These are phyloP conservation scores for Neotoma lepida DNA, from an alignment of 2,113 vertebrate species.

Conservation along the genomic window DNA sequence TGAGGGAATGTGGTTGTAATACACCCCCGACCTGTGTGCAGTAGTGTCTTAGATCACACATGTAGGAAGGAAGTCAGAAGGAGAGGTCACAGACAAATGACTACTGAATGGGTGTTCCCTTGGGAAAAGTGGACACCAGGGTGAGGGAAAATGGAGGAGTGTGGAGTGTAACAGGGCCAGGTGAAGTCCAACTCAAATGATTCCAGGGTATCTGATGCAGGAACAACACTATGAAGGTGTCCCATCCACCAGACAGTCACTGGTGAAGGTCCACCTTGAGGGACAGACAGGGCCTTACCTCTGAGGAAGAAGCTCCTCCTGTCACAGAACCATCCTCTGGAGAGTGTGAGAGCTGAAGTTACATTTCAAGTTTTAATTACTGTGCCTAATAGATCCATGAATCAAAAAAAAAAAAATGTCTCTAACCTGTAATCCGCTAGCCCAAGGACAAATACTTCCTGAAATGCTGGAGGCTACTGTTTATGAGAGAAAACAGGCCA, in stretches of 20 bases:
- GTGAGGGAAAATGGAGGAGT: no score
- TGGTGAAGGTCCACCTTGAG: background rate
- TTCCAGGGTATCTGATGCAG: background rate
- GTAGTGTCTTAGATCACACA: background rate
- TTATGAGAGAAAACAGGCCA: no score
- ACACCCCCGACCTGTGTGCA: rapidly evolving
- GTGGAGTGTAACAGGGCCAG: background rate
- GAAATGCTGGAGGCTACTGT: no score
- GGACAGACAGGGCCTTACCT: no score
- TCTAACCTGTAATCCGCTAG: no score
- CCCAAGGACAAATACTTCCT: no score
- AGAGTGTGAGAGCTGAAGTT: no score
- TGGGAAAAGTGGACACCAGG: background rate
- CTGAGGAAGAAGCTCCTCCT: background rate
- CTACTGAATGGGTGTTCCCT: background rate
- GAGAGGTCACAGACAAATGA: background rate
- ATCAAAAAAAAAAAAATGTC: no score
- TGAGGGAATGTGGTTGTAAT: no score
- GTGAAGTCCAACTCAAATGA: background rate
- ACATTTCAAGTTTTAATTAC: no score
- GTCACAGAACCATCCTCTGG: background rate
- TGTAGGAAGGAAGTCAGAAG: background rate
- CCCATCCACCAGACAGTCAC: background rate
- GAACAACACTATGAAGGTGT: background rate
- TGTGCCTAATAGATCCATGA: no score